These are phyloP conservation scores for Ranitomeya imitator DNA, from an alignment of 2,113 vertebrate genomes.

Conservation along the genomic window DNA sequence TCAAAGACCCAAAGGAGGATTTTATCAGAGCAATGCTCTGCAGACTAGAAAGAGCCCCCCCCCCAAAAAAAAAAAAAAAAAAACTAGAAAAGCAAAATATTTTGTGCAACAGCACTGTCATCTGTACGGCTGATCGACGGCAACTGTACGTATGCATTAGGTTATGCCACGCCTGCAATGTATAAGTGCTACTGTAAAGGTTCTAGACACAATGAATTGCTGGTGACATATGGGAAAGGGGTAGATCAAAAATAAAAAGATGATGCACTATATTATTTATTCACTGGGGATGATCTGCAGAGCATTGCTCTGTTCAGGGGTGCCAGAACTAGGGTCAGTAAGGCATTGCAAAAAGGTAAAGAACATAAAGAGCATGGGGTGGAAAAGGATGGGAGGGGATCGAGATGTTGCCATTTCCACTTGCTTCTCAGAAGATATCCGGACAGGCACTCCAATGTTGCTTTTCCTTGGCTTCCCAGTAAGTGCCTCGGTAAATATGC, in stretches of 20 bases:
- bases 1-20: background rate
- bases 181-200: background rate
- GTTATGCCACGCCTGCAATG: background rate
- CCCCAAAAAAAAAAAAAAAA: background rate
- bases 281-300: constrained; percentile 31
- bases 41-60: background rate
- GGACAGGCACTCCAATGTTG: constrained; percentile 86
- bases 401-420: constrained; percentile 16
- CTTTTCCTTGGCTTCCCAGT: constrained; percentile 90
- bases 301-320: constrained; percentile 32
- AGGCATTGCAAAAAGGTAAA: constrained; percentile 45
- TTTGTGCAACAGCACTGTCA: background rate
- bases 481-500: constrained; percentile 90
- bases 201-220: background rate
- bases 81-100: background rate
- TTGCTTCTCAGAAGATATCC: constrained; percentile 82
- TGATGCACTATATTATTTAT: background rate
- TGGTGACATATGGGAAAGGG: background rate
- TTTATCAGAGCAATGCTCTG: constrained; percentile 36
- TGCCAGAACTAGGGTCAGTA: constrained; percentile 45
- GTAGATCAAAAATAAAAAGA: background rate
- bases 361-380: background rate
- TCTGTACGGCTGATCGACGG: background rate
- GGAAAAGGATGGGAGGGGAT: background rate
- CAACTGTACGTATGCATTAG: background rate